Evolutionary conservation across 2,113 vertebrate species (phyloP).

Genomic region (Barbus barbus): DNA sequence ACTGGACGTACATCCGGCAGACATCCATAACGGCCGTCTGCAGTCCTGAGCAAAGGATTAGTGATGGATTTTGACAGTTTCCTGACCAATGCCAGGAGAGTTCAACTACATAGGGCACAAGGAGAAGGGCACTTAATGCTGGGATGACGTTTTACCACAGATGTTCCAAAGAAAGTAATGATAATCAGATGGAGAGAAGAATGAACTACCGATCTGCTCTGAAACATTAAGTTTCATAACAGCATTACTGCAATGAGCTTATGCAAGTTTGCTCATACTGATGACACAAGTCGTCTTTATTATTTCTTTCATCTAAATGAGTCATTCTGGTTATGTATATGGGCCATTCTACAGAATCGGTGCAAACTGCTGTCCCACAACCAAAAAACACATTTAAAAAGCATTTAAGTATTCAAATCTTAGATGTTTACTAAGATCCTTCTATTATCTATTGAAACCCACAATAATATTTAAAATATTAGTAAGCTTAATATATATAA

Average conservation of each 20-base stretch:
- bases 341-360: too few species aligned
- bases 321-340: neutral
- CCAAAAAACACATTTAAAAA: too few species aligned
- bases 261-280: neutral
- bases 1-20: conserved; percentile 45
- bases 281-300: neutral
- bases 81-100: conserved; percentile 39
- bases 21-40: conserved; percentile 52
- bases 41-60: conserved; percentile 50
- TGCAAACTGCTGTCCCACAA: too few species aligned
- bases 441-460: too few species aligned
- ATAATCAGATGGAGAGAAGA: conserved; percentile 54
- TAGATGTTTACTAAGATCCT: too few species aligned
- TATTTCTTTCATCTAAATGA: neutral
- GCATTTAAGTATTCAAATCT: too few species aligned
- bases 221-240: conserved; percentile 43
- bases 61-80: conserved; percentile 53
- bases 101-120: conserved; percentile 21
- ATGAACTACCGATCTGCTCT: conserved; percentile 44
- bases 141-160: conserved; percentile 47
- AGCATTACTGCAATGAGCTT: conserved; percentile 19
- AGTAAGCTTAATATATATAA: too few species aligned
- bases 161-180: conserved; percentile 46
- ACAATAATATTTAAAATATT: too few species aligned
- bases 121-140: conserved; percentile 25